phyloP scores from a whole-genome alignment of 2,113 vertebrate genomes.

The Heterotilapia buettikoferi region DNA sequence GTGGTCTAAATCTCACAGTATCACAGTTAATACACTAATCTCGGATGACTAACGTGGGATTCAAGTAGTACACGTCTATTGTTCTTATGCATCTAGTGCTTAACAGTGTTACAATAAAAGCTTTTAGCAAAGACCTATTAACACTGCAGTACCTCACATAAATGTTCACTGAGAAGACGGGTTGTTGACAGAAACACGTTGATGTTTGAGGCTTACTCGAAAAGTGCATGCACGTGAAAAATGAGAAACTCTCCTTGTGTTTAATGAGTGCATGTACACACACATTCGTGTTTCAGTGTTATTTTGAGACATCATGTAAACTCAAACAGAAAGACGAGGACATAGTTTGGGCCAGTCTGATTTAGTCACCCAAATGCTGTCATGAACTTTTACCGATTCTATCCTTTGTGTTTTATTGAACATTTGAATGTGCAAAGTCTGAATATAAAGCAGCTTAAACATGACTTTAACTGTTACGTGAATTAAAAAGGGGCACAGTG shows the following conservation, averaged over 20 bases:
- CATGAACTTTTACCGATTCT: background rate
- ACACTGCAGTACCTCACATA: background rate
- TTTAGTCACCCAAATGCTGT: background rate
- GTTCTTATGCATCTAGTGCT: background rate
- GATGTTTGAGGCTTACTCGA: background rate
- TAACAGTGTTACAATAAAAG: conserved; percentile 19
- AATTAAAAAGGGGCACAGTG: background rate
- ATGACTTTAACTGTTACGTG: background rate
- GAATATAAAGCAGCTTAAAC: background rate
- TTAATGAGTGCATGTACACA: background rate
- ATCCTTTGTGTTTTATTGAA: background rate
- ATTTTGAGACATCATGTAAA: background rate
- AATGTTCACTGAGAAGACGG: background rate
- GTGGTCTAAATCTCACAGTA: conserved; percentile 14
- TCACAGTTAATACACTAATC: background rate
- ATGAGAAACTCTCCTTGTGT: background rate
- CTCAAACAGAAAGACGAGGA: background rate
- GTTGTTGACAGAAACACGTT: background rate
- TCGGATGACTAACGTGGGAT: background rate
- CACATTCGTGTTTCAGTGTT: background rate
- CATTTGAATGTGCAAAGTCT: background rate
- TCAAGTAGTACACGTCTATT: background rate
- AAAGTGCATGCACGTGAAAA: background rate
- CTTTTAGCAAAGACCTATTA: conserved; percentile 1
- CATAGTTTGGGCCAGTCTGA: background rate